Evolutionary conservation across 2,113 vertebrate species (phyloP).

Genomic region (Holacanthus passer): DNA sequence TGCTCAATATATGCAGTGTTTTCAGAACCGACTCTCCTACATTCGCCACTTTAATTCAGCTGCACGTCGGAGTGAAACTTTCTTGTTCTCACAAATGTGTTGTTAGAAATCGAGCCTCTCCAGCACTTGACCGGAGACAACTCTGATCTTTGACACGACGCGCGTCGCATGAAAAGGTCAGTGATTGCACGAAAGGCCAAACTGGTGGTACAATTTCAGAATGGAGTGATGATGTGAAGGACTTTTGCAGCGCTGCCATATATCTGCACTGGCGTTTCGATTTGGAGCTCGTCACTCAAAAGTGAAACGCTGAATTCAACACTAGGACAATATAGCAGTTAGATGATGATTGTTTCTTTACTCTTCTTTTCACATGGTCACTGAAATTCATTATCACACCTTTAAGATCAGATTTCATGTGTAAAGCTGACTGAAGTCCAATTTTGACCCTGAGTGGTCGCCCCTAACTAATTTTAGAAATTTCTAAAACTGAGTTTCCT

Average conservation of each 20-base stretch:
- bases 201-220: constrained; percentile 21
- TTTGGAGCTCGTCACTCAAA: background rate
- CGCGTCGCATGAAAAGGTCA: constrained; percentile 29
- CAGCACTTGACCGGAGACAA: background rate
- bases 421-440: too few species aligned
- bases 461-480: too few species aligned
- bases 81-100: background rate
- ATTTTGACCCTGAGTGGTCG: too few species aligned
- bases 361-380: background rate
- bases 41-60: background rate
- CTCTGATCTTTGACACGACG: constrained; percentile 37
- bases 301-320: background rate
- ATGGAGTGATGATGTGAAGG: background rate
- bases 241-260: background rate
- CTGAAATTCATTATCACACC: too few species aligned
- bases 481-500: too few species aligned
- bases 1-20: background rate
- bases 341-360: background rate
- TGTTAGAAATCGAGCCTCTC: background rate
- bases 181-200: constrained; percentile 43
- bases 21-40: background rate
- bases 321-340: background rate
- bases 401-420: too few species aligned
- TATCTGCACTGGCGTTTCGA: constrained; percentile 14
- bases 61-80: constrained; percentile 13